Percentiles rank a stretch among this genome's conserved stretches.
These are phyloP conservation scores for Prinia subflava DNA, from an alignment of 2,113 vertebrate genomes.

Conservation along the genomic window DNA sequence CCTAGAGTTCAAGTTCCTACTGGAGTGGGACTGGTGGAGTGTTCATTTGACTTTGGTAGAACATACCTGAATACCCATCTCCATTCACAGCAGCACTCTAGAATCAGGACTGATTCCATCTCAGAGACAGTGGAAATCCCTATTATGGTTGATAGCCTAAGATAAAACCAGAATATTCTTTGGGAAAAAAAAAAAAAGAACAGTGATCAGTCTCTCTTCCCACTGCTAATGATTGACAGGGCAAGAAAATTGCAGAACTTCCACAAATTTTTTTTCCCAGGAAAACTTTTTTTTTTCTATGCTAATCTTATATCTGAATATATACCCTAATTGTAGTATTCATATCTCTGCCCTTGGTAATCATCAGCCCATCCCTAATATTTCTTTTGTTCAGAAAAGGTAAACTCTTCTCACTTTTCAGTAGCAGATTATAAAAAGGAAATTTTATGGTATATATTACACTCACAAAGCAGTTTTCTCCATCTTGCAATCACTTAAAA, in stretches of 20 bases:
- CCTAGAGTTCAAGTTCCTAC: fast-evolving
- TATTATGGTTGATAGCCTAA: constrained; percentile 19
- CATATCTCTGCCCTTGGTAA: not conserved
- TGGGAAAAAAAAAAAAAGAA: not conserved
- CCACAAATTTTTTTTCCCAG: not conserved
- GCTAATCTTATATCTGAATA: constrained; percentile 12
- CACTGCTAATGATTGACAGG: not conserved
- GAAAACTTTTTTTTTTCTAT: constrained; percentile 50
- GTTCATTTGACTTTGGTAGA: not conserved
- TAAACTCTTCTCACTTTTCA: constrained; percentile 1
- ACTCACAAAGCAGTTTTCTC: constrained; percentile 55
- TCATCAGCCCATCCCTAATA: constrained; percentile 10
- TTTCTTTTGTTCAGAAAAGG: constrained; percentile 43
- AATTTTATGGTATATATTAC: constrained; percentile 22
- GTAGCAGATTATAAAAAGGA: constrained; percentile 11
- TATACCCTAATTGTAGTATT: not conserved
- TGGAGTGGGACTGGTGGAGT: fast-evolving
- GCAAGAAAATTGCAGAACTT: not conserved
- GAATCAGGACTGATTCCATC: not conserved
- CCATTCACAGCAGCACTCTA: not conserved
- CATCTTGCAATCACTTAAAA: constrained; percentile 67
- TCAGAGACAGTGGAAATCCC: constrained; percentile 26
- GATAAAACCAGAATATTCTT: not conserved
- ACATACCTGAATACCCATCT: not conserved
- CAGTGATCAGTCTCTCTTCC: constrained; percentile 23